Percentiles rank a stretch among this genome's conserved stretches.
Conservation (phyloP, 2,888 invertebrate genomes). For the Sarcophaga rosellei region DNA sequence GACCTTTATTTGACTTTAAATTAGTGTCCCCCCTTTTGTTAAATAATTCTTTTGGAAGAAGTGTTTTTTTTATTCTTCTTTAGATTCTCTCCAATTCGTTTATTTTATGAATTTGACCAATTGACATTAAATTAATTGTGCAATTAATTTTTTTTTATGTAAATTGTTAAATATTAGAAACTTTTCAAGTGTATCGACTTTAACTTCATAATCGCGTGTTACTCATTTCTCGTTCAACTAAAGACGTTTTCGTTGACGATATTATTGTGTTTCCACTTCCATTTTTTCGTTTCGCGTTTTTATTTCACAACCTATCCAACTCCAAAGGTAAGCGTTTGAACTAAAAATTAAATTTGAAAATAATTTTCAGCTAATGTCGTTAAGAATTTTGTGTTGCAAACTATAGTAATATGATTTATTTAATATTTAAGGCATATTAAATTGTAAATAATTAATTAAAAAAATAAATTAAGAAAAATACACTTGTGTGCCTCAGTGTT, state of each 20-base stretch:
- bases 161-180: conserved; percentile 53
- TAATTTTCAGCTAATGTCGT: too few species aligned
- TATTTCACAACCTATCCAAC: too few species aligned
- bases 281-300: conserved; percentile 44
- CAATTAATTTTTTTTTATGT: conserved; percentile 64
- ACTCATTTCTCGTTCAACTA: conserved; percentile 19
- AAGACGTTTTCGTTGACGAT: conserved; percentile 9
- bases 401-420: too few species aligned
- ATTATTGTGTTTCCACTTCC: conserved; percentile 21
- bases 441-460: too few species aligned
- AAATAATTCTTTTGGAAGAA: conserved; percentile 62
- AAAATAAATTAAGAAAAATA: too few species aligned
- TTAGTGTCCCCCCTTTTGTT: background rate
- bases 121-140: conserved; percentile 65
- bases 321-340: too few species aligned
- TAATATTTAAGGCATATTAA: too few species aligned
- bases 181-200: conserved; percentile 25
- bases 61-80: conserved; percentile 50
- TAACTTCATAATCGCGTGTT: conserved; percentile 34
- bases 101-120: conserved; percentile 68
- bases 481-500: too few species aligned
- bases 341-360: too few species aligned
- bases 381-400: too few species aligned
- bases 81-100: conserved; percentile 23
- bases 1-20: conserved; percentile 54